phyloP scores from a whole-genome alignment of 2,113 vertebrate species.

The Bos indicus region DNA sequence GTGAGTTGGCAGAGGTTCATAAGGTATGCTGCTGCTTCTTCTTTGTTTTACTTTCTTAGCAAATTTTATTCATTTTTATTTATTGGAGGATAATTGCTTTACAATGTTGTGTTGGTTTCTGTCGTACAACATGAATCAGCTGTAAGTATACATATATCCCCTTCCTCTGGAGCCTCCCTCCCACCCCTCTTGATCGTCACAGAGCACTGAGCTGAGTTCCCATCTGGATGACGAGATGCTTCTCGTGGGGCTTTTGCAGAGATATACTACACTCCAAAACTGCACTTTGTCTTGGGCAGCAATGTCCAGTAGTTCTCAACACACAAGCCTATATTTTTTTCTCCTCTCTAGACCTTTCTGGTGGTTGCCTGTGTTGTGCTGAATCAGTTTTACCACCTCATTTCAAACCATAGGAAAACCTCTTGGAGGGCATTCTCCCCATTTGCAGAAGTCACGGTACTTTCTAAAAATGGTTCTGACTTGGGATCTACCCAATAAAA shows the following conservation, averaged over 20 bases:
- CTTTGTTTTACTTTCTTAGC: slow-evolving; percentile 51
- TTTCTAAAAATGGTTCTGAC: neutral
- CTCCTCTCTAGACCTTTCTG: neutral
- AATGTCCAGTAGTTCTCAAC: neutral
- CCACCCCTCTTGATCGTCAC: neutral
- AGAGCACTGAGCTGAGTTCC: neutral
- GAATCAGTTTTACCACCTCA: neutral
- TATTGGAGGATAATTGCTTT: neutral
- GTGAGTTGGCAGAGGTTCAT: slow-evolving; percentile 82
- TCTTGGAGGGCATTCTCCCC: neutral
- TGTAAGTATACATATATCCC: neutral
- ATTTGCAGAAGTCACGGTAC: neutral
- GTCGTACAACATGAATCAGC: neutral
- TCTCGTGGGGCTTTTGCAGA: neutral
- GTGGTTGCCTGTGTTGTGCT: neutral
- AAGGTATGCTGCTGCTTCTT: slow-evolving; percentile 78
- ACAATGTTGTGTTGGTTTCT: neutral
- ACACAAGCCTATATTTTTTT: neutral
- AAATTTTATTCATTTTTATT: neutral
- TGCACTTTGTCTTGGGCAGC: neutral
- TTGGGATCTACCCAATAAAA: neutral
- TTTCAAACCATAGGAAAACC: neutral
- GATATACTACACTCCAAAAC: neutral
- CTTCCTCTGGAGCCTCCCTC: neutral
- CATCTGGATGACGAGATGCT: neutral